Conservation (phyloP, 2,888 invertebrate species). For the Crocallis elinguaria region DNA sequence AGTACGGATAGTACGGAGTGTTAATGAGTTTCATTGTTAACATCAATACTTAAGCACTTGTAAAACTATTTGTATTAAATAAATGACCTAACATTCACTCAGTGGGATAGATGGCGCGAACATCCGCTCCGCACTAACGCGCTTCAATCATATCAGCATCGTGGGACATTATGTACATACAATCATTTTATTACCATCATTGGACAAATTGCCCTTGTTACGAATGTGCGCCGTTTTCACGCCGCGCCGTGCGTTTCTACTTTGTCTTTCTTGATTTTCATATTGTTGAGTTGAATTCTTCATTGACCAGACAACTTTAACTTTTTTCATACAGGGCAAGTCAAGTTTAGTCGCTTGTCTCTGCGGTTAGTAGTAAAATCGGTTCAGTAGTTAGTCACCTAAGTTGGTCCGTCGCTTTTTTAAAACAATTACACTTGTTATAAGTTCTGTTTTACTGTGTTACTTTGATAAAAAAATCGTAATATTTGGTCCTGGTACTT, state of each 20-base stretch:
- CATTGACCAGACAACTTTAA: too few species aligned
- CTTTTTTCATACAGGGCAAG: too few species aligned
- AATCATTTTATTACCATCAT: constrained; percentile 26
- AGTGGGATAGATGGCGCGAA: constrained; percentile 11
- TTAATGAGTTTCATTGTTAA: too few species aligned
- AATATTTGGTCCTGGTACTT: too few species aligned
- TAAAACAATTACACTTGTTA: too few species aligned
- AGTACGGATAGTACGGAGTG: too few species aligned
- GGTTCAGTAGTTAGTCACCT: too few species aligned
- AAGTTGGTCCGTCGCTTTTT: too few species aligned
- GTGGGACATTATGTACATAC: background rate
- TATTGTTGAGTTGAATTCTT: background rate
- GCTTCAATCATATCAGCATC: constrained; percentile 19
- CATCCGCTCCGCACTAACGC: constrained; percentile 14
- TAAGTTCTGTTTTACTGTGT: too few species aligned
- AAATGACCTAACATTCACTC: background rate
- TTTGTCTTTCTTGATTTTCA: background rate
- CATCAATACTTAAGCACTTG: background rate
- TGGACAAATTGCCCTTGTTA: constrained; percentile 20
- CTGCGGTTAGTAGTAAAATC: too few species aligned
- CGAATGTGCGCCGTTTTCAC: background rate
- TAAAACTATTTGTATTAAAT: background rate
- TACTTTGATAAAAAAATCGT: too few species aligned
- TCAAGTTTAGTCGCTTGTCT: too few species aligned
- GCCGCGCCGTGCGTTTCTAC: background rate